phyloP scores from a whole-genome alignment of 2,888 invertebrate genomes.

The Copidosoma aretas region DNA sequence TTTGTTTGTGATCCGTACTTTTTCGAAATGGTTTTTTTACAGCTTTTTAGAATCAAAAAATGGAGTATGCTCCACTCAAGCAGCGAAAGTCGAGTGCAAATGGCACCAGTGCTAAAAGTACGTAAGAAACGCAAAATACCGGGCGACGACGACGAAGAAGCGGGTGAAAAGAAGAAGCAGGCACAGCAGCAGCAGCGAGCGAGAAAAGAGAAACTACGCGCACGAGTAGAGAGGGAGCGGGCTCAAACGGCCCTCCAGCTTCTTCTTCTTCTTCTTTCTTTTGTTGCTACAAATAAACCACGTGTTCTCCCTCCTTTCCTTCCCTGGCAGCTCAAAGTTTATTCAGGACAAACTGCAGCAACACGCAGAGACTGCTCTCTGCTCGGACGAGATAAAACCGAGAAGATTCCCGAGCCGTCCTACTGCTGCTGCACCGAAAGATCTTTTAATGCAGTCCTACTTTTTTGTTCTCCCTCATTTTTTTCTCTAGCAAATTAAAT shows the following conservation, averaged over 20 bases:
- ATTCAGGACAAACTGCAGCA: neutral
- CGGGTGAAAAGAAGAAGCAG: slow-evolving; percentile 30
- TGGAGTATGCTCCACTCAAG: too few species aligned
- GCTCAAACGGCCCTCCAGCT: too few species aligned
- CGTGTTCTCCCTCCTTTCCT: slow-evolving; percentile 24
- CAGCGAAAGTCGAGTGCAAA: too few species aligned
- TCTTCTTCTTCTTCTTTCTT: slow-evolving; percentile 10
- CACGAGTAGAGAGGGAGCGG: slow-evolving; percentile 12
- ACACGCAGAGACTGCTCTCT: too few species aligned
- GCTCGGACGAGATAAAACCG: too few species aligned
- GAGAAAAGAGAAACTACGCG: slow-evolving; percentile 2
- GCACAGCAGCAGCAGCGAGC: too few species aligned
- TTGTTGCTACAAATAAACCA: slow-evolving; percentile 47
- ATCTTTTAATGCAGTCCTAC: neutral
- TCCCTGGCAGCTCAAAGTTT: neutral
- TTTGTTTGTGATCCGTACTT: too few species aligned
- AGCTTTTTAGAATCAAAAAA: too few species aligned
- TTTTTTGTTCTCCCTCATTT: neutral
- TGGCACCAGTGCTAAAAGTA: too few species aligned
- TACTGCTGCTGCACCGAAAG: neutral
- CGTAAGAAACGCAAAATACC: too few species aligned
- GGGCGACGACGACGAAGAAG: neutral
- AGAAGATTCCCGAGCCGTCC: neutral
- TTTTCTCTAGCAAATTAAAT: slow-evolving; percentile 25
- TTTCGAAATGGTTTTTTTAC: too few species aligned